These are phyloP conservation scores for Pelecanus crispus DNA, from an alignment of 2,113 vertebrate genomes.

Conservation along the genomic window DNA sequence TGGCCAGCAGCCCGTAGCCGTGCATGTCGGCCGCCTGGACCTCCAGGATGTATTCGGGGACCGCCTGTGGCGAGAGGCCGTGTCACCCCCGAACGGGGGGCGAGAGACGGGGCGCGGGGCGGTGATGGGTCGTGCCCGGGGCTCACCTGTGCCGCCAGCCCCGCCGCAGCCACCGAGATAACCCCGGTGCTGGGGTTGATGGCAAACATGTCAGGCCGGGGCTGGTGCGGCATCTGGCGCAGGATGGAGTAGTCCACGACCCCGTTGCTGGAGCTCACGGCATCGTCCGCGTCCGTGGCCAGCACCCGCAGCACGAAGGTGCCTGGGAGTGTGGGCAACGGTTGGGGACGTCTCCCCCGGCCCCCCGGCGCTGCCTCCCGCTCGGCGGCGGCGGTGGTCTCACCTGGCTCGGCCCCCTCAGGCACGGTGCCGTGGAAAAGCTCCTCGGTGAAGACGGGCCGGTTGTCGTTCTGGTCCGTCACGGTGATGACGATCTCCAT, in stretches of 20 bases:
- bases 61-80: not conserved
- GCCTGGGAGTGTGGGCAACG: slow-evolving; percentile 6
- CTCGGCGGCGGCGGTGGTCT: accelerated
- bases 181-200: slow-evolving; percentile 68
- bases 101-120: not conserved
- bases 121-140: accelerated
- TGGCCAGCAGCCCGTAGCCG: accelerated
- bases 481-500: slow-evolving; percentile 72
- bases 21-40: not conserved
- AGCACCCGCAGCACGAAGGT: slow-evolving; percentile 67
- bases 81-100: accelerated
- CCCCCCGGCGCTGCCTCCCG: not conserved
- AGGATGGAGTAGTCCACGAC: slow-evolving; percentile 69
- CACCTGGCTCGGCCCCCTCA: not conserved
- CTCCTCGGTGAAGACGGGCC: not conserved
- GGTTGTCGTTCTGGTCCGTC: not conserved
- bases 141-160: slow-evolving; percentile 78
- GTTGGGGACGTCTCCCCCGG: not conserved
- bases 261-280: slow-evolving; percentile 23
- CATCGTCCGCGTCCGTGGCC: slow-evolving; percentile 69
- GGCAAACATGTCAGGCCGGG: slow-evolving; percentile 66
- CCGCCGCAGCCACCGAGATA: slow-evolving; percentile 52
- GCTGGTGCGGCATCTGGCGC: slow-evolving; percentile 57
- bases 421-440: not conserved
- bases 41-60: not conserved